phyloP scores from a whole-genome alignment of 2,113 vertebrate genomes.

The Greenwoodochromis staneri region DNA sequence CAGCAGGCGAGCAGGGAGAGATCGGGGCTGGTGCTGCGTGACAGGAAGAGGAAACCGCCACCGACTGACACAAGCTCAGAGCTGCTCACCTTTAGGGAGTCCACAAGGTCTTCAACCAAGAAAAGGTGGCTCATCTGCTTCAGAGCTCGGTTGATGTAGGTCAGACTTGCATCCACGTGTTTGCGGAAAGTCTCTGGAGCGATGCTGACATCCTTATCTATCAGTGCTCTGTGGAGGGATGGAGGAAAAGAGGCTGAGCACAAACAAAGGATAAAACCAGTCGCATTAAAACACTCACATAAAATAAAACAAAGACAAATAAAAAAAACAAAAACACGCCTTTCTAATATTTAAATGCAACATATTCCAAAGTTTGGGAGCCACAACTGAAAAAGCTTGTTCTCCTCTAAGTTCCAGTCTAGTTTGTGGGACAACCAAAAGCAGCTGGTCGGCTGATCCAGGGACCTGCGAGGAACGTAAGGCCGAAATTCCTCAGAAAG shows the following conservation, averaged over 20 bases:
- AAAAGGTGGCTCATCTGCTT: conserved; percentile 84
- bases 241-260: not conserved
- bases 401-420: rapidly evolving
- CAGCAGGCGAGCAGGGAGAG: not conserved
- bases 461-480: rapidly evolving
- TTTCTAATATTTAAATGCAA: not conserved
- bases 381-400: not conserved
- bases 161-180: conserved; percentile 77
- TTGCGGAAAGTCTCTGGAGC: conserved; percentile 85
- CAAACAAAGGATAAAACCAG: not conserved
- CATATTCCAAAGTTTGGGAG: not conserved
- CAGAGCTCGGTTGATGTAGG: conserved; percentile 78
- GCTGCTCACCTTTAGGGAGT: conserved; percentile 83
- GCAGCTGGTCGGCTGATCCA: not conserved
- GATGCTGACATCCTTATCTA: conserved; percentile 83
- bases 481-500: rapidly evolving
- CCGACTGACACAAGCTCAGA: rapidly evolving
- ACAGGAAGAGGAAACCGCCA: not conserved
- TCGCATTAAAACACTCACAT: not conserved
- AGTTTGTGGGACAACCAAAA: not conserved
- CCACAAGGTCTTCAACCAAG: conserved; percentile 86
- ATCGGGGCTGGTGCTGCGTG: not conserved
- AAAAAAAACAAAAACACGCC: not conserved
- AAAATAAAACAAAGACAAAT: not conserved
- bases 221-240: conserved; percentile 59